Base-by-base conservation (phyloP, 1,140 invertebrate species). In the Microplitis mediator region DNA sequence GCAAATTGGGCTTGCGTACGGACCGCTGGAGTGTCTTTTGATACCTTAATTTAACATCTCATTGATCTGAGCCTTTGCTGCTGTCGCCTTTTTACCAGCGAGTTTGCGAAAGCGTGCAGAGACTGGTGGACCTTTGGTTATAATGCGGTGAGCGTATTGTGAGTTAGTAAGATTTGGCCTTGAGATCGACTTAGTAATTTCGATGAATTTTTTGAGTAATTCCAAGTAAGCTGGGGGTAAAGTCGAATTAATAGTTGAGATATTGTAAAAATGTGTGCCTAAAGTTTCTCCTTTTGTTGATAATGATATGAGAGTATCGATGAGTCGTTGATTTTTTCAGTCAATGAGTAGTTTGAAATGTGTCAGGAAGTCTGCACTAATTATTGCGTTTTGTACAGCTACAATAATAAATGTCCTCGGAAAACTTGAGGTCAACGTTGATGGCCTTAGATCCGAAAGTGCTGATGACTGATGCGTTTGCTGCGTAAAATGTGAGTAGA, bases 1-100 rank as follows among this genome's bases (percentile, higher is more conserved):
- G 14, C 34, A 52, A 4, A 87, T 67, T 11, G 85, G 84, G 13
- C 79, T 80, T 4, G 80, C 76, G 84, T 84, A 89, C 13, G 84
- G 75, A 69, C 80, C 80, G 6, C 71, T 75, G 0, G 79, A 81
- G 4, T 76, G 83, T 39, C 80, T 73, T 6, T 82, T 79, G 3
- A 84, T 79, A 8, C 77, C 76, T 13, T 73, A 16, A 11, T 74
- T 51, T 51, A 80, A 51, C 76, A 81, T 79, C 50, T 75, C 73
- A 3, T 73, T 50, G 14, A 81, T 69, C 45, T 58, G 51, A 6
- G 0, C 13, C 11, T 50, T 36, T 62, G 58, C 54, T 8, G 69
- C 56, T 23, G 4, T n/a, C 5, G n/a, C n/a, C 63, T 71, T 71
- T 50, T 63, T 58, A 4, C 69, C 69, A 8, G 58, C 69, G 16